A percentile compares a stretch with the other conserved stretches of the same genome.
Conservation (phyloP, 2,888 invertebrate genomes). For the Xestobium rufovillosum region DNA sequence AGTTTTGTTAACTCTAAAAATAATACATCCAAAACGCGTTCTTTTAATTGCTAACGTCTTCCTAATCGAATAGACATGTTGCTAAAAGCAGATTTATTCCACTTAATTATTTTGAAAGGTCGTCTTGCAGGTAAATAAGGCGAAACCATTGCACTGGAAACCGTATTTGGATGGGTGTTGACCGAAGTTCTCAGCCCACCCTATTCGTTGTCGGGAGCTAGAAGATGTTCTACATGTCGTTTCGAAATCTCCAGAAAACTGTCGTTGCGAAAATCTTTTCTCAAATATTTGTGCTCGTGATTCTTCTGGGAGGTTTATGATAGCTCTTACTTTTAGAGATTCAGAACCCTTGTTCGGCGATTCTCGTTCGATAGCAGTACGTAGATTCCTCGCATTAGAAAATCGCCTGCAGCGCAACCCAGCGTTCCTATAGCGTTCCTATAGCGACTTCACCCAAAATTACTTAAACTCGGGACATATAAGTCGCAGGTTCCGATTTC, state of each 20-base stretch:
- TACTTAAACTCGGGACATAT: slow-evolving; percentile 17
- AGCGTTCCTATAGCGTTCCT: neutral
- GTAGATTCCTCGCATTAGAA: too few relatives aligned
- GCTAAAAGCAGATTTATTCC: too few relatives aligned
- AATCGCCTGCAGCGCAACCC: neutral
- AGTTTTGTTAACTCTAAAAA: too few relatives aligned
- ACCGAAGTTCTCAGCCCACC: neutral
- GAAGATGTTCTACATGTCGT: slow-evolving; percentile 1
- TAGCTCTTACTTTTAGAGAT: neutral
- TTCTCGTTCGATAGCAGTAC: too few relatives aligned
- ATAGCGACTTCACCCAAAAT: slow-evolving; percentile 13
- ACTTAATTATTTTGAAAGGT: too few relatives aligned
- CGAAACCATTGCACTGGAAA: neutral
- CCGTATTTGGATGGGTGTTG: slow-evolving; percentile 3
- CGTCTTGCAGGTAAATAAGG: neutral
- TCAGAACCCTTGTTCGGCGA: too few relatives aligned
- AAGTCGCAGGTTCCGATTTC: slow-evolving; percentile 3
- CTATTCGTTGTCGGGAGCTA: neutral
- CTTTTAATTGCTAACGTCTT: too few relatives aligned
- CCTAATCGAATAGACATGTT: too few relatives aligned
- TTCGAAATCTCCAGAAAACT: neutral
- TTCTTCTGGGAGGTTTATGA: neutral
- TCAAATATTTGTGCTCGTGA: too few relatives aligned
- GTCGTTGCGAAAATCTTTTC: slow-evolving; percentile 1
- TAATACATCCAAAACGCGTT: too few relatives aligned